Evolutionary conservation across 2,797 vertebrate genomes (phyloP), one percentile per base, ranked within the genome.

Genomic region (Microcaecilia unicolor): DNA sequence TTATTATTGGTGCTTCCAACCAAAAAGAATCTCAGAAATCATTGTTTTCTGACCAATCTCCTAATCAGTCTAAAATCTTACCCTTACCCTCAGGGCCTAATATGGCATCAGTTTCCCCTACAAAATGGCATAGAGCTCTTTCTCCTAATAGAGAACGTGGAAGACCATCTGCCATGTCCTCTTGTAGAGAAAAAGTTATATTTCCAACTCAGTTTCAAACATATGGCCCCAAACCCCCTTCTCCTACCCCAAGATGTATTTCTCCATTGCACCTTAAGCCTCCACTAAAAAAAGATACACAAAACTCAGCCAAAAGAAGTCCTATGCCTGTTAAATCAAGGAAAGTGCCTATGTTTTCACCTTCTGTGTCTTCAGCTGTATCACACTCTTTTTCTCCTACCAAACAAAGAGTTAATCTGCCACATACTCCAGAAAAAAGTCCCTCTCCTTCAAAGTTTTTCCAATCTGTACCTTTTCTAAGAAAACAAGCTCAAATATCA

Each of bases 1-100:
- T 56, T 32, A 58, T 55, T 17, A 6, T 67, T 40, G 22, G 25
- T 47, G 64, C 67, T 18, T 55, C 59, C 10, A 57, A 39, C 2
- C 58, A 40, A 38, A 63, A 35, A 9, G 53, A 67, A 16, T 22
- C 12, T 21, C 62, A 10, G 21, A 34, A 32, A 48, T 41, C 56
- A 4, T 36, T 50, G 25, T 40, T 52, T 32, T 13, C 41, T 32
- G 47, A 6, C 9, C 28, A 13, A 2, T 17, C 41, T 27, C 46
- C 28, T 20, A 8, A 20, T 8, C 5, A n/a, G 20, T 20, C 5
- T 20, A 20, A 5, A 15, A 17, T 28, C 13, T 15, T 41, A 4
- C 28, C 49, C 31, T 37, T 48, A 16, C 15, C 29, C 10, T 31
- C 55, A 30, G 55, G 64, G n/a, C n/a, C 44, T 36, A 28, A 13